Percentiles rank a stretch among this genome's conserved stretches.
These are phyloP conservation scores for Odontomachus brunneus DNA, from an alignment of 1,140 invertebrate species.

Conservation along the genomic window DNA sequence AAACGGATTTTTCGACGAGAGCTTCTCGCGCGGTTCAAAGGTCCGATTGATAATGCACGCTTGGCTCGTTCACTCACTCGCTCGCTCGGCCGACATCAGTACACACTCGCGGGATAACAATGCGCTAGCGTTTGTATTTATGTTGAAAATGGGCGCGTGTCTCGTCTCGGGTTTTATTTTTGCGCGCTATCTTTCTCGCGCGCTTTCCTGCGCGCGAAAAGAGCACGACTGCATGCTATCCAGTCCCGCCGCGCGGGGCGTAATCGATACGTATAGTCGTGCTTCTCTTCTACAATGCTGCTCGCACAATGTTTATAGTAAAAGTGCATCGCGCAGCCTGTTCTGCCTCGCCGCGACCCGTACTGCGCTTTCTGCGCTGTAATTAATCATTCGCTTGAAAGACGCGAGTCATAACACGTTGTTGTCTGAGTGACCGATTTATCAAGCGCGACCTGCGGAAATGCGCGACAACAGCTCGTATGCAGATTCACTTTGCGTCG, in stretches of 20 bases:
- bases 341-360: no score
- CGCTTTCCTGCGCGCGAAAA: conserved; percentile 43
- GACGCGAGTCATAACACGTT: background rate
- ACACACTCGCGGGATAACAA: conserved; percentile 60
- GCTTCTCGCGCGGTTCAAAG: conserved; percentile 70
- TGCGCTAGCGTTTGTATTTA: conserved; percentile 55
- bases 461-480: no score
- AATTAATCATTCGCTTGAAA: conserved; percentile 23
- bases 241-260: no score
- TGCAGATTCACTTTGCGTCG: no score
- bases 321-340: background rate
- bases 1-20: conserved; percentile 58
- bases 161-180: conserved; percentile 37
- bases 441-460: no score
- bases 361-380: background rate
- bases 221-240: no score
- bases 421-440: conserved; percentile 8
- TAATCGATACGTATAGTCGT: no score
- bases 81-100: conserved; percentile 40
- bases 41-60: conserved; percentile 63
- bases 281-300: no score
- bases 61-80: background rate
- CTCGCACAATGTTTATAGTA: conserved; percentile 21
- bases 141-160: conserved; percentile 41
- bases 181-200: conserved; percentile 29